Evolutionary conservation across 2,888 invertebrate genomes (phyloP).

Genomic region (Heliconius charithonia): DNA sequence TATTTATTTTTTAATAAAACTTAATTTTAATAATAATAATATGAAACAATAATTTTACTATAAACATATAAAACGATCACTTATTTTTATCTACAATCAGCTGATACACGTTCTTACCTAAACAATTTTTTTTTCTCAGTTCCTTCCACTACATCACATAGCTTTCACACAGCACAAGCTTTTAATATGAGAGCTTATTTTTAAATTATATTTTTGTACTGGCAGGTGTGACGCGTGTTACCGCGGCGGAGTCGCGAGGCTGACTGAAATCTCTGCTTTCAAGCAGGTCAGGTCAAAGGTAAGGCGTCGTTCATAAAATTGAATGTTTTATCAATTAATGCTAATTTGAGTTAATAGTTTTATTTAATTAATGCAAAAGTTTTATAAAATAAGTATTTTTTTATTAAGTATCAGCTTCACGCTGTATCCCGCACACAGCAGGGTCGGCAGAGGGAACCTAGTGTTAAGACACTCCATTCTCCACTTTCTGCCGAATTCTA

Average conservation of each 20-base stretch:
- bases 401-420: too few relatives aligned
- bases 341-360: conserved; percentile 28
- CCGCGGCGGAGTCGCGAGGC: conserved; percentile 73
- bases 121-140: neutral
- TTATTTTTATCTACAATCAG: neutral
- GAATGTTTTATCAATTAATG: conserved; percentile 35
- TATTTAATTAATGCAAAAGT: neutral
- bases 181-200: conserved; percentile 5
- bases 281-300: conserved; percentile 78
- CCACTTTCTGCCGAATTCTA: too few relatives aligned
- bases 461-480: too few relatives aligned
- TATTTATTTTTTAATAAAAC: too few relatives aligned
- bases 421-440: too few relatives aligned
- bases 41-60: neutral
- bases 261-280: conserved; percentile 81
- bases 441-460: too few relatives aligned
- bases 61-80: neutral
- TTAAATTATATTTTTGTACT: conserved; percentile 13
- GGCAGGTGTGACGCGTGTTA: conserved; percentile 63
- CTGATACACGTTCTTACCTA: neutral
- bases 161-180: conserved; percentile 2
- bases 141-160: conserved; percentile 15
- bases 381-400: neutral
- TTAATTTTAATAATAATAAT: neutral
- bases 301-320: conserved; percentile 58